Conservation (phyloP, 1,140 invertebrate genomes). For the Spodoptera litura region DNA sequence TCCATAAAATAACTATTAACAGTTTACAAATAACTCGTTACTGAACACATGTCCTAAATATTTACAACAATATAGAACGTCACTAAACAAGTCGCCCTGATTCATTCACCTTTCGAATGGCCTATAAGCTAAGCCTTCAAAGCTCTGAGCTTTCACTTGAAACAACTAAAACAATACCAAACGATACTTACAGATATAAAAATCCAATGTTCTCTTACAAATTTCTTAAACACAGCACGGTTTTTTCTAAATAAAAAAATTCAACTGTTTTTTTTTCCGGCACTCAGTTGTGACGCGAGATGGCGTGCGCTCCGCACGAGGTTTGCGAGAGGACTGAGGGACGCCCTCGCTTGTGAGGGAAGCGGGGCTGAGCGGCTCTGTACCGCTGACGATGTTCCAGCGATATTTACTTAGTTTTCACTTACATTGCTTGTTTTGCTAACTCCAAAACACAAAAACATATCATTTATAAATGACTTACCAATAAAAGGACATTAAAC, state of each 20-base stretch:
- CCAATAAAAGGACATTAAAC: background rate
- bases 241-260: constrained; percentile 71
- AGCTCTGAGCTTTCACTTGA: constrained; percentile 58
- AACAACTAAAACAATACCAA: constrained; percentile 49
- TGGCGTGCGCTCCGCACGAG: constrained; percentile 61
- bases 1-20: background rate
- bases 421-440: constrained; percentile 57
- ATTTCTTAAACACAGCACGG: constrained; percentile 75
- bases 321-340: constrained; percentile 73
- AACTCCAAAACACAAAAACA: background rate
- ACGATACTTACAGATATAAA: constrained; percentile 72
- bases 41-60: constrained; percentile 31
- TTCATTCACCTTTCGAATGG: constrained; percentile 64
- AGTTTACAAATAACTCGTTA: constrained; percentile 1
- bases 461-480: too few relatives aligned
- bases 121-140: constrained; percentile 53
- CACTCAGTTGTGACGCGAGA: constrained; percentile 61
- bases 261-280: constrained; percentile 65
- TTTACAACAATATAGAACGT: constrained; percentile 49
- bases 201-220: constrained; percentile 70
- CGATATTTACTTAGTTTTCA: constrained; percentile 67
- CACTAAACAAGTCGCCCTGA: constrained; percentile 50
- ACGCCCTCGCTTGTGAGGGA: constrained; percentile 71
- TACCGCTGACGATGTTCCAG: constrained; percentile 52
- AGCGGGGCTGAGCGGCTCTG: constrained; percentile 71